Base-by-base conservation (phyloP, 2,797 vertebrate genomes). In the Esox lucius region DNA sequence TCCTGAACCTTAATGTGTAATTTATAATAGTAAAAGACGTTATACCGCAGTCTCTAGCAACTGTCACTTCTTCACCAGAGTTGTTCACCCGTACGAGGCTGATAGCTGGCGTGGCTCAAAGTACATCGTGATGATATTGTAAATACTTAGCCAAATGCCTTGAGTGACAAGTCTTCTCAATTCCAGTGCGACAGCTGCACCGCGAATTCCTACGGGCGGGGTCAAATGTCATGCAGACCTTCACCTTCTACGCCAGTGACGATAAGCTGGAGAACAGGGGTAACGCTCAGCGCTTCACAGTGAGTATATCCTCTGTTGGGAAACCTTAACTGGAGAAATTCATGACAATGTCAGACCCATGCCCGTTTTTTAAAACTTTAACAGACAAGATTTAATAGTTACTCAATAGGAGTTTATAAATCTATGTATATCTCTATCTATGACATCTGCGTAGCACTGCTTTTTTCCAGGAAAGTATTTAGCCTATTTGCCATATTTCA, bases 231-330 rank as follows among this genome's bases (percentile, higher is more conserved):
- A 95, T 99, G 92, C 98, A 99, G 87, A 96, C 97, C 0, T 98
- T 99, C 88, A 98, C 95, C 12, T 99, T 99, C 90, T 99, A 99
- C 19, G 98, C 97, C 12, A 98, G 96, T 75, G 97, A 99, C 3
- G 98, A 99, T 80, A 99, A 99, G 81, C 93, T 99, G 86, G 95
- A 95, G 89, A 99, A 99, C 93, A 92, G 97, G 16, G 98, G 97
- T 49, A 92, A 98, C 87, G 93, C 92, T 0, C 95, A 95, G 78
- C 86, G 67, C 67, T 92, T 90, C 87, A 91, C 88, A 0, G 94
- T 94, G 84, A 92, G 92, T 82, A 72, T 16, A 15, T 39, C 12
- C 7, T 31, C 59, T 61, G 70, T 61, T 61, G 5, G 15, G 48
- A 35, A 53, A 56, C 9, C 48, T 48, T 39, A 17, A 16, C 5